These are phyloP conservation scores for Miniopterus natalensis DNA, from an alignment of 2,113 vertebrate genomes.

Conservation along the genomic window DNA sequence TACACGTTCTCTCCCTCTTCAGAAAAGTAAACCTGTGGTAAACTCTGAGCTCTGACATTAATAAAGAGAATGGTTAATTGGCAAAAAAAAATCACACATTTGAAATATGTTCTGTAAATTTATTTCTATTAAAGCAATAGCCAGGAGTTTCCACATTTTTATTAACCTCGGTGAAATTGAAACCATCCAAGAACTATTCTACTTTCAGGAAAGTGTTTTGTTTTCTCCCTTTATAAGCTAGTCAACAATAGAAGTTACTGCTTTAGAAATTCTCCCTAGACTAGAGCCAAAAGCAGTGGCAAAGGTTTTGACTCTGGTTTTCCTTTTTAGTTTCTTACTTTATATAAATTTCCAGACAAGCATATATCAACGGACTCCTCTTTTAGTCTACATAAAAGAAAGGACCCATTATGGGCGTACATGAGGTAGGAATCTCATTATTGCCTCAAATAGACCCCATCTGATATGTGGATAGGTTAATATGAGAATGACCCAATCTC, in stretches of 20 bases:
- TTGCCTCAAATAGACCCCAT: not conserved
- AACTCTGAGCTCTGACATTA: not conserved
- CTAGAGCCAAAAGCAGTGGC: not conserved
- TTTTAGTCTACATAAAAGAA: not conserved
- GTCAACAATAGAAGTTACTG: not conserved
- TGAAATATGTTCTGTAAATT: conserved; percentile 10
- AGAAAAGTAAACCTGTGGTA: not conserved
- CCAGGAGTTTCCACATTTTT: not conserved
- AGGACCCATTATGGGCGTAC: not conserved
- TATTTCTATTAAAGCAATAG: not conserved
- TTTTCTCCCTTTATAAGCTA: not conserved
- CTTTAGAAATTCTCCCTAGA: conserved; percentile 14
- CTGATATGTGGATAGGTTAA: not conserved
- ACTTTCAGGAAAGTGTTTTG: not conserved
- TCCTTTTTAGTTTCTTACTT: not conserved
- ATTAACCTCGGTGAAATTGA: not conserved
- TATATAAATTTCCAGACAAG: not conserved
- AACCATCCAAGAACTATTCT: conserved; percentile 6
- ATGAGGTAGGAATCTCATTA: not conserved
- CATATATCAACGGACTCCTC: not conserved
- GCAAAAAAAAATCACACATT: not conserved
- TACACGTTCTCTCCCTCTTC: not conserved
- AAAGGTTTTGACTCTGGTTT: not conserved
- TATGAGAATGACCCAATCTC: not conserved
- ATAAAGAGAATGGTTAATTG: conserved; percentile 26